Conservation (phyloP, 2,113 vertebrate genomes). For the Coracopsis vasa region DNA sequence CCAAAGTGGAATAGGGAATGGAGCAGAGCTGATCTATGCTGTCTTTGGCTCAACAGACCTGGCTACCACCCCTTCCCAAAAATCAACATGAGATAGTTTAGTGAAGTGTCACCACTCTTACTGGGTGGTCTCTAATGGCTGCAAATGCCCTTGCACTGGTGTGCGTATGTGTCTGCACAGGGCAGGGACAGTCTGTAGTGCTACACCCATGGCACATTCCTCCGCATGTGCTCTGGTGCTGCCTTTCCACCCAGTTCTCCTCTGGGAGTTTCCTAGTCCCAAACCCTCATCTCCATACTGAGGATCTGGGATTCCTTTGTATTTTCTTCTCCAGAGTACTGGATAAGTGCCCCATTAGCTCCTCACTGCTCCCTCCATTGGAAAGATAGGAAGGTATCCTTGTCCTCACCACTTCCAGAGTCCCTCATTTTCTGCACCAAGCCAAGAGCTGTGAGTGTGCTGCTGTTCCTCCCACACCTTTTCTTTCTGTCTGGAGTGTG, state of each 20-base stretch:
- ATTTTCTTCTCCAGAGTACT: not conserved
- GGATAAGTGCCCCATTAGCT: not conserved
- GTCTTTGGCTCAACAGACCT: not conserved
- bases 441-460: not conserved
- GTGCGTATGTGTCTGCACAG: rapidly evolving
- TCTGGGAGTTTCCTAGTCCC: not conserved
- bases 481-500: slow-evolving; percentile 1
- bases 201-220: not conserved
- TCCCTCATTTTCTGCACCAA: not conserved
- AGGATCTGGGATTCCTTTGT: not conserved
- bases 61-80: not conserved
- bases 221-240: not conserved
- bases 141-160: not conserved
- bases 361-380: not conserved
- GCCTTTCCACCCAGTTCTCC: not conserved
- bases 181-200: not conserved
- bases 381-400: not conserved
- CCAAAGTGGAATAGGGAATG: not conserved
- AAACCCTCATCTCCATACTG: not conserved
- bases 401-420: not conserved
- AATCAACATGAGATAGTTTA: not conserved
- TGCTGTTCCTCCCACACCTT: not conserved
- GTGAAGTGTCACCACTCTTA: not conserved
- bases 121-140: rapidly evolving
- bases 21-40: not conserved